Conservation (phyloP, 2,113 vertebrate species). For the Takifugu bimaculatus region DNA sequence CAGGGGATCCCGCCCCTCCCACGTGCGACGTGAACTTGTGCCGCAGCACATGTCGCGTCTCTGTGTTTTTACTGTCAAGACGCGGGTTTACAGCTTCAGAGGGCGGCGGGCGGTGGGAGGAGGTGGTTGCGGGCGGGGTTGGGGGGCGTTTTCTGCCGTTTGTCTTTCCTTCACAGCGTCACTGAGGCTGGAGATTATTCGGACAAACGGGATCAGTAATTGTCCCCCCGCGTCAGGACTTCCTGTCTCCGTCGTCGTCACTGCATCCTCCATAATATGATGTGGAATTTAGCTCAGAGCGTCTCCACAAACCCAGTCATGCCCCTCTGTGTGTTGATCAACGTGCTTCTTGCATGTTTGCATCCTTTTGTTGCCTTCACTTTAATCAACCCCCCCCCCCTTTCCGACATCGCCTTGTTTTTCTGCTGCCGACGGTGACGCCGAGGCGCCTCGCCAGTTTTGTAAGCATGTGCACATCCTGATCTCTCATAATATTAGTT, state of each 20-base stretch:
- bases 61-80: constrained; percentile 50
- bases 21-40: constrained; percentile 51
- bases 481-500: constrained; percentile 99
- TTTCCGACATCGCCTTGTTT: constrained; percentile 56
- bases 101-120: constrained; percentile 43
- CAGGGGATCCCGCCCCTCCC: constrained; percentile 49
- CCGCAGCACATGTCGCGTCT: constrained; percentile 62
- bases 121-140: constrained; percentile 12
- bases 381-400: constrained; percentile 47
- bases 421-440: constrained; percentile 65
- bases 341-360: constrained; percentile 78
- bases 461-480: constrained; percentile 98
- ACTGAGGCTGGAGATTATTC: constrained; percentile 26
- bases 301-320: too few species aligned
- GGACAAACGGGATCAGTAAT: not conserved
- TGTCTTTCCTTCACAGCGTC: constrained; percentile 39
- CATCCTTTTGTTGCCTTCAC: constrained; percentile 62
- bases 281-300: too few species aligned
- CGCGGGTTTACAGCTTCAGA: constrained; percentile 52
- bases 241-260: too few species aligned
- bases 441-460: constrained; percentile 78
- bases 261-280: too few species aligned
- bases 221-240: too few species aligned
- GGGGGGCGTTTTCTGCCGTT: constrained; percentile 21
- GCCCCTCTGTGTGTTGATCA: constrained; percentile 68